A percentile compares a stretch with the other conserved stretches of the same genome.
phyloP scores from a whole-genome alignment of 2,797 vertebrate species.

The Allobates femoralis region DNA sequence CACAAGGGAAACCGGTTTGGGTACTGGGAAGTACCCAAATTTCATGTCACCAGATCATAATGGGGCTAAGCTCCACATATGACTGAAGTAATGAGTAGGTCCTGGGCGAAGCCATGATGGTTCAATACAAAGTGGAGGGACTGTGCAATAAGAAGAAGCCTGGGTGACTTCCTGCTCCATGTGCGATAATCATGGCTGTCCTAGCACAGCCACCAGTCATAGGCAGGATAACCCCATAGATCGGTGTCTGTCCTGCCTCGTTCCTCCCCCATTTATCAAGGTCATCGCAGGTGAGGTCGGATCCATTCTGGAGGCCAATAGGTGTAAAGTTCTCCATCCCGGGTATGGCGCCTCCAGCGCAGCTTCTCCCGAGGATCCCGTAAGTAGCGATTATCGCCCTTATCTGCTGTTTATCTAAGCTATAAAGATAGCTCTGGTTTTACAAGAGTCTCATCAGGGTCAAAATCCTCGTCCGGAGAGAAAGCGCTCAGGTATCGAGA shows the following conservation, averaged over 20 bases:
- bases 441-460: background rate
- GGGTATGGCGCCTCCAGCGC: background rate
- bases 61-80: too few species aligned
- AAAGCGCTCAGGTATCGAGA: background rate
- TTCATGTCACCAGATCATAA: background rate
- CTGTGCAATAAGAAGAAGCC: too few species aligned
- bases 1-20: slow-evolving; percentile 21
- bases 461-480: slow-evolving; percentile 31
- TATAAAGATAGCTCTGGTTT: slow-evolving; percentile 24
- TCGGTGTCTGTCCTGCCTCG: too few species aligned
- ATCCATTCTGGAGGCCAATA: background rate
- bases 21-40: background rate
- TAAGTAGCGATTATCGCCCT: background rate
- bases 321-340: background rate
- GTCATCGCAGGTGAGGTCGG: background rate
- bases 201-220: too few species aligned
- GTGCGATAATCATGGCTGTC: too few species aligned
- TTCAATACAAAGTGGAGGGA: too few species aligned
- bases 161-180: too few species aligned
- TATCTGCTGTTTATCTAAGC: slow-evolving; percentile 17
- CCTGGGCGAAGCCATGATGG: too few species aligned
- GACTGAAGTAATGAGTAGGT: too few species aligned
- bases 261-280: too few species aligned
- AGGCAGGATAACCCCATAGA: too few species aligned
- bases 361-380: background rate